Percentiles rank a stretch among this genome's conserved stretches.
Evolutionary conservation across 2,888 invertebrate genomes (phyloP).

Genomic region (Leptarthrus brevirostris): DNA sequence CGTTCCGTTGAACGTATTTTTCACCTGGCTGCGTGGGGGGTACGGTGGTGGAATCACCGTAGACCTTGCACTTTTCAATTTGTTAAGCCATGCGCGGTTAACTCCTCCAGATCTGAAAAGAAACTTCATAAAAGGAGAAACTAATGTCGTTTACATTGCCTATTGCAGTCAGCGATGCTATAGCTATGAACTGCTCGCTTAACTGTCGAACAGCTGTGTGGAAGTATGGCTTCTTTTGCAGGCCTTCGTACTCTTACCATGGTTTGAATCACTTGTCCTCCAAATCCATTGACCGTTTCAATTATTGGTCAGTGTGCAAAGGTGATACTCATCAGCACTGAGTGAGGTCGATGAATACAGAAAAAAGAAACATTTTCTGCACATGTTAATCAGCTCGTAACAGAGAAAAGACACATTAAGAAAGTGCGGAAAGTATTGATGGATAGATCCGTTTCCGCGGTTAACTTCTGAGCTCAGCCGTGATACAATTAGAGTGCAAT

Average conservation of each 20-base stretch:
- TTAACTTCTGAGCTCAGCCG: background rate
- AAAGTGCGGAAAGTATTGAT: too few relatives aligned
- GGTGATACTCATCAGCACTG: background rate
- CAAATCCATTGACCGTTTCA: constrained; percentile 33
- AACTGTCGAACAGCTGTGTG: background rate
- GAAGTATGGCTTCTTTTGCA: constrained; percentile 18
- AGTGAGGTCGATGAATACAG: too few relatives aligned
- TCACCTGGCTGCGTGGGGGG: constrained; percentile 18
- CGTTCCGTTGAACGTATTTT: constrained; percentile 11
- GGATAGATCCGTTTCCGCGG: background rate
- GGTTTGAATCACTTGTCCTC: constrained; percentile 18
- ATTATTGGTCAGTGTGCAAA: constrained; percentile 39
- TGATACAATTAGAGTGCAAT: constrained; percentile 24
- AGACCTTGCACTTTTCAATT: constrained; percentile 36
- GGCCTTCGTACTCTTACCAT: background rate
- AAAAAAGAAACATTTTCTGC: too few relatives aligned
- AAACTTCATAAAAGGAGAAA: constrained; percentile 12
- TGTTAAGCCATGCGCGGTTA: constrained; percentile 25
- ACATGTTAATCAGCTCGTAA: too few relatives aligned
- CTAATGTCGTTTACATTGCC: background rate
- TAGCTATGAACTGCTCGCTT: background rate
- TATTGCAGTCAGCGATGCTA: background rate
- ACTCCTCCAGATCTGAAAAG: constrained; percentile 2
- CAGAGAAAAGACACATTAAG: too few relatives aligned
- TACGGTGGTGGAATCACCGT: background rate